These are phyloP conservation scores for Sphenopsis melanotis DNA, from an alignment of 2,797 vertebrate species.

Conservation along the genomic window DNA sequence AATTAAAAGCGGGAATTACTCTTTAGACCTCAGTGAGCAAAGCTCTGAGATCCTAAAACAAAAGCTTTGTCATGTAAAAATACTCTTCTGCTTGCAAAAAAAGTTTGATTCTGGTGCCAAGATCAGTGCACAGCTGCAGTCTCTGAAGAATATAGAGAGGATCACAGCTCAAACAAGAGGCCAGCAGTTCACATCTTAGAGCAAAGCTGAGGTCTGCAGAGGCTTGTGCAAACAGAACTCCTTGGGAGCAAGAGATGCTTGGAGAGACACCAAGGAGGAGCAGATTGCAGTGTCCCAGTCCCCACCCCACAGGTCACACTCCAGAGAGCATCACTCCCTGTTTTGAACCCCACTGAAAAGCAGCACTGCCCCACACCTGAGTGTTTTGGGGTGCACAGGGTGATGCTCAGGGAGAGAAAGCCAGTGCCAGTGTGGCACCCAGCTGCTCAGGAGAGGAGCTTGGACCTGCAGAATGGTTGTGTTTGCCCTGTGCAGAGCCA, in stretches of 20 bases:
- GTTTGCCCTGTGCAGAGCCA: neutral
- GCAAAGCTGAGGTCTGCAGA: neutral
- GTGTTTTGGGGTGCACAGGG: neutral
- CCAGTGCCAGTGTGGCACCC: neutral
- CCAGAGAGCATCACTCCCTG: accelerated
- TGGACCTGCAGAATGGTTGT: neutral
- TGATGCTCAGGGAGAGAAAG: neutral
- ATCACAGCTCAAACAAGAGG: neutral
- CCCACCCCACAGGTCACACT: neutral
- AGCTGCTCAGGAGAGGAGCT: neutral
- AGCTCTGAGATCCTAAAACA: neutral
- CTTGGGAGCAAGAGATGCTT: neutral
- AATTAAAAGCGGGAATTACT: neutral
- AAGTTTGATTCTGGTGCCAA: neutral
- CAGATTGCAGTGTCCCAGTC: neutral
- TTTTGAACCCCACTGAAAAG: neutral
- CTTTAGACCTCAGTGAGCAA: neutral
- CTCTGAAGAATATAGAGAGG: neutral
- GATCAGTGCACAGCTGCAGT: neutral
- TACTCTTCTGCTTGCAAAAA: neutral
- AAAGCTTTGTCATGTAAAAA: neutral
- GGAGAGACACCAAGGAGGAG: neutral
- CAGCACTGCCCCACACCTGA: neutral
- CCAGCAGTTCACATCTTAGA: neutral
- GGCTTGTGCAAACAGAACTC: neutral